Conservation (phyloP, 2,113 vertebrate species). For the Trochalopteron elliotii region DNA sequence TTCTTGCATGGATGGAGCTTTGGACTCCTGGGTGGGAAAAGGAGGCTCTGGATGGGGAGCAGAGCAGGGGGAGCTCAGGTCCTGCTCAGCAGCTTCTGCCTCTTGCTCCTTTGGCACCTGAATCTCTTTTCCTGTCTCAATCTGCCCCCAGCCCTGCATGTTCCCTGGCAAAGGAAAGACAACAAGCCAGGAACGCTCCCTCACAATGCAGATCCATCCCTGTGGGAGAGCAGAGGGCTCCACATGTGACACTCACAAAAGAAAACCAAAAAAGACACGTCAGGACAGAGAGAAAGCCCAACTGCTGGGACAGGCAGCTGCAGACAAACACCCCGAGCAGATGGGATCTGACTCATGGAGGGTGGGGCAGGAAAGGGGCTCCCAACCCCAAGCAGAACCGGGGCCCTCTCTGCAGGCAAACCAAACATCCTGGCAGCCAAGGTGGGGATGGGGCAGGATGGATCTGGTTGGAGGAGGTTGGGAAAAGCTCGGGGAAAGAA, state of each 20-base stretch:
- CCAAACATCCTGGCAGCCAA: background rate
- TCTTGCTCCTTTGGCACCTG: background rate
- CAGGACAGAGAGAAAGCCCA: background rate
- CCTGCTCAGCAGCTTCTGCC: background rate
- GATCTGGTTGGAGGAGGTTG: background rate
- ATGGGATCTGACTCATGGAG: constrained; percentile 33
- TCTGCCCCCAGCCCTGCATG: background rate
- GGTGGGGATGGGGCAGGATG: background rate
- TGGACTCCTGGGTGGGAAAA: background rate
- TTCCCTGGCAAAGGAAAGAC: background rate
- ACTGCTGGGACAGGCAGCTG: background rate
- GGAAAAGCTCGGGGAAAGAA: background rate
- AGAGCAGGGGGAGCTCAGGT: background rate
- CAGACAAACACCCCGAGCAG: constrained; percentile 20
- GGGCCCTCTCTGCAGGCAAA: background rate
- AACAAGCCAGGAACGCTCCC: fast-evolving
- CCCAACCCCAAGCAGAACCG: background rate
- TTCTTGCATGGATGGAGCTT: background rate
- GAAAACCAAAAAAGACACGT: background rate
- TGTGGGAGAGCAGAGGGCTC: background rate
- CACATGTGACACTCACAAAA: background rate
- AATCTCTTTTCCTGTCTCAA: background rate
- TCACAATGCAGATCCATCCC: fast-evolving
- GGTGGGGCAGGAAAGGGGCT: constrained; percentile 55
- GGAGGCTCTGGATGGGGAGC: background rate